Conservation (phyloP, 1,140 invertebrate genomes). For the Danaus melanippus region DNA sequence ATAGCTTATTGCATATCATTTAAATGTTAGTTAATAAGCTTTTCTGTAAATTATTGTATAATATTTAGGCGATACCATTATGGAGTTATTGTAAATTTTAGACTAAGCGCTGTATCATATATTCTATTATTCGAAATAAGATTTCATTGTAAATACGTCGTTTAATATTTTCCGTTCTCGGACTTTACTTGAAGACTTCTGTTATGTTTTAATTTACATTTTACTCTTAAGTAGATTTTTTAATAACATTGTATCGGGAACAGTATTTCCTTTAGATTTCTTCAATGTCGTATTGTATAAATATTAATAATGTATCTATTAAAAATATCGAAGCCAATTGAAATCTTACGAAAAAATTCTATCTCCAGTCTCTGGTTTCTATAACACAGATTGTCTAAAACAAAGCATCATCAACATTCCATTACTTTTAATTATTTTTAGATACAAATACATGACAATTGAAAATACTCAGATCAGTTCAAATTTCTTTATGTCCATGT, state of each 20-base stretch:
- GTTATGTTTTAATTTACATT: slow-evolving; percentile 21
- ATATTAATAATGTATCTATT: no score
- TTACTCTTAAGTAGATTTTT: slow-evolving; percentile 17
- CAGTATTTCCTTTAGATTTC: no score
- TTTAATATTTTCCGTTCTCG: slow-evolving; percentile 31
- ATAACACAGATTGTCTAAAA: background rate
- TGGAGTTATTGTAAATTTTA: slow-evolving; percentile 56
- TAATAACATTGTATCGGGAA: background rate
- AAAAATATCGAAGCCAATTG: no score
- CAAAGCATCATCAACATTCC: slow-evolving; percentile 12
- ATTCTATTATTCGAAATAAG: slow-evolving; percentile 52
- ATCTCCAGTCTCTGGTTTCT: no score
- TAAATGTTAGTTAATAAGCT: slow-evolving; percentile 46
- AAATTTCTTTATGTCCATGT: slow-evolving; percentile 29
- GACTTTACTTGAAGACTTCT: slow-evolving; percentile 39
- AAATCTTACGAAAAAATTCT: no score
- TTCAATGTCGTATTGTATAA: no score
- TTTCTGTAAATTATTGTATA: slow-evolving; percentile 69
- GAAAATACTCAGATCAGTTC: slow-evolving; percentile 43
- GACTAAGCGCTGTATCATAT: slow-evolving; percentile 48
- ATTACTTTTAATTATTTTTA: slow-evolving; percentile 14
- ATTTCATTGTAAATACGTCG: slow-evolving; percentile 57
- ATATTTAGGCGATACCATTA: slow-evolving; percentile 60
- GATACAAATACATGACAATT: slow-evolving; percentile 19
- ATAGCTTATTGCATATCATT: slow-evolving; percentile 70